Evolutionary conservation across 2,888 invertebrate species (phyloP), one percentile per base, ranked within the genome.

Genomic region (Cosmopolites sordidus): DNA sequence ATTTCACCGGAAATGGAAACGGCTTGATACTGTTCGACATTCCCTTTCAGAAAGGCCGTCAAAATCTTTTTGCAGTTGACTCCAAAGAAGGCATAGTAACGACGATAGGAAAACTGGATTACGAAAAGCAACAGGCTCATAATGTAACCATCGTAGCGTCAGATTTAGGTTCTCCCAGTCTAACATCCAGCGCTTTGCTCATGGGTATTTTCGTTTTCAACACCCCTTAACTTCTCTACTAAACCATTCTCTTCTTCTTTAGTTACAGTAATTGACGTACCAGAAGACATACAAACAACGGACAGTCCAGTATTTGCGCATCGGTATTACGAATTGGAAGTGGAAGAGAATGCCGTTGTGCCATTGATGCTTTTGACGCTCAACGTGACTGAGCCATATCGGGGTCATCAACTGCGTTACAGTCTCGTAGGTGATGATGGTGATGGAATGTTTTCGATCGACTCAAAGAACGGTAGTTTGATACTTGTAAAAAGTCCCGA

Each of bases 1-100:
- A 93, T 69, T 89, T 89, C 62, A 74, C 83, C 39, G 88, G 89
- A 1, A 91, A 92, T 66, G 92, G 92, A n/a, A 92, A 92, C 66
- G 92, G 92, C 0, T 73, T 91, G 39, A 83, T 92, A 1, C 73
- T 92, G 0, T 92, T 87, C 61, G 87, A 87, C 62, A 76, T 92
- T 40, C 81, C 84, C 0, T 83, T 86, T 55, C 78, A 78, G 58
- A 83, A 81, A 58, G 79, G 82, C 64, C 78, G 80, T 33, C 74
- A 81, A 0, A 80, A 79, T 64, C 71, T 86, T 39, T 92, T 92
- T 67, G 78, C 85, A 15, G 87, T 93, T 45, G 92, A 93, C 69
- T 90, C 89, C 0, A 87, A 91, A 64, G 90, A 92, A 66, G 92
- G 92, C 17, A 60, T 86, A 1, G 81, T 93, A 0, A 86, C 87